Conservation (phyloP, 2,888 invertebrate genomes). For the Nudaria mundana region DNA sequence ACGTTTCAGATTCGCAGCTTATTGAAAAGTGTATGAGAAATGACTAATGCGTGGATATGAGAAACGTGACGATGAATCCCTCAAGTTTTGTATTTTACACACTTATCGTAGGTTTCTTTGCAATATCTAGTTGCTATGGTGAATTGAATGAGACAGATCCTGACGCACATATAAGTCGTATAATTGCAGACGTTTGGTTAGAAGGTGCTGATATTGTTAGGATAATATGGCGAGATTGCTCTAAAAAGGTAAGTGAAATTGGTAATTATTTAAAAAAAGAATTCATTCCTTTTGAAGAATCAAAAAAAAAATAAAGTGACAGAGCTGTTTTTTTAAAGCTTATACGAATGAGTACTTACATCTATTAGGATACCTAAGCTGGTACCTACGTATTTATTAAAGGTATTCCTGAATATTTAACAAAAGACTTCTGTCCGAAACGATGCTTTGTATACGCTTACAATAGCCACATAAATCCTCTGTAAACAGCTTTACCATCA, state of each 20-base stretch:
- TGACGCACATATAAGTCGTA: slow-evolving; percentile 60
- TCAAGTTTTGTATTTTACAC: slow-evolving; percentile 33
- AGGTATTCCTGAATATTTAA: slow-evolving; percentile 25
- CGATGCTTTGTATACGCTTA: slow-evolving; percentile 33
- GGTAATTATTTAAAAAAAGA: not conserved
- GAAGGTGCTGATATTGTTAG: slow-evolving; percentile 69
- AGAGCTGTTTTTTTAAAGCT: too few species aligned
- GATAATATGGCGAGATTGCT: slow-evolving; percentile 75
- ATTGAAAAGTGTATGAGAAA: slow-evolving; percentile 36
- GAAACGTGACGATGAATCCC: slow-evolving; percentile 45
- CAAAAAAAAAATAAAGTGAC: too few species aligned
- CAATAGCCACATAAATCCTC: slow-evolving; percentile 41
- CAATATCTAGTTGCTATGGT: slow-evolving; percentile 44
- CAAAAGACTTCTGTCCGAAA: slow-evolving; percentile 26
- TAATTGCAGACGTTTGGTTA: slow-evolving; percentile 73
- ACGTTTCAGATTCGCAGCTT: slow-evolving; percentile 20
- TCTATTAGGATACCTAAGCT: slow-evolving; percentile 5
- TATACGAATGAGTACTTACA: too few species aligned
- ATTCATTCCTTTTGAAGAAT: too few species aligned
- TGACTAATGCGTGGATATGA: slow-evolving; percentile 49
- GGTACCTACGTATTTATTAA: slow-evolving; percentile 12
- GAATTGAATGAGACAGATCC: slow-evolving; percentile 49
- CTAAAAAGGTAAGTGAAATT: slow-evolving; percentile 60
- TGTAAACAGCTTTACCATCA: slow-evolving; percentile 50
- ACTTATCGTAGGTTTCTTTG: slow-evolving; percentile 38